Evolutionary conservation across 2,113 vertebrate genomes (phyloP).

Genomic region (Anolis sagrei): DNA sequence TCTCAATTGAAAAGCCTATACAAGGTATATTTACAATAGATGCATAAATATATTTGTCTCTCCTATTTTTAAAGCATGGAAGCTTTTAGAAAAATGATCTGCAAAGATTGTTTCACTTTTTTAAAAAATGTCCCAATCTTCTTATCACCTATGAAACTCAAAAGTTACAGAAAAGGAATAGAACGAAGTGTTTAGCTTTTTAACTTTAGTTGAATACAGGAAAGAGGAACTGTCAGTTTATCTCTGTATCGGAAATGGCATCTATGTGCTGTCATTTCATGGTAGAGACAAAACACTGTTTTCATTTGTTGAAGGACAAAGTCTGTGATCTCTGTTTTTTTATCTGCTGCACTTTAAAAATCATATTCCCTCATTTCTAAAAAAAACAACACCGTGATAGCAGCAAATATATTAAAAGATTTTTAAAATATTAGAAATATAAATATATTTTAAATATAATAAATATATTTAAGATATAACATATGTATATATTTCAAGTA

Average conservation of each 20-base stretch:
- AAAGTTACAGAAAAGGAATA: slow-evolving; percentile 39
- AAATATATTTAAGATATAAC: too few relatives aligned
- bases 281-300: slow-evolving; percentile 42
- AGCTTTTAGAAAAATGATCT: background rate
- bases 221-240: slow-evolving; percentile 48
- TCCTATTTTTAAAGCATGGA: background rate
- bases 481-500: background rate
- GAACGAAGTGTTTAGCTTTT: slow-evolving; percentile 1
- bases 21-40: too few relatives aligned
- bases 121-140: background rate
- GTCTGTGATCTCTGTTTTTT: slow-evolving; percentile 47
- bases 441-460: too few relatives aligned
- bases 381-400: slow-evolving; percentile 30
- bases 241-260: slow-evolving; percentile 52
- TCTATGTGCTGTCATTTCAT: slow-evolving; percentile 44
- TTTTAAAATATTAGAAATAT: slow-evolving; percentile 26
- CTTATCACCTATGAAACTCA: background rate
- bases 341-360: slow-evolving; percentile 44
- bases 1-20: too few relatives aligned
- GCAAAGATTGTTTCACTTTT: background rate
- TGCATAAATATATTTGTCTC: background rate
- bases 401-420: background rate
- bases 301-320: slow-evolving; percentile 43
- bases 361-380: slow-evolving; percentile 50
- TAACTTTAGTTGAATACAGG: background rate